Evolutionary conservation across 2,113 vertebrate genomes (phyloP).

Genomic region (Sprattus sprattus): DNA sequence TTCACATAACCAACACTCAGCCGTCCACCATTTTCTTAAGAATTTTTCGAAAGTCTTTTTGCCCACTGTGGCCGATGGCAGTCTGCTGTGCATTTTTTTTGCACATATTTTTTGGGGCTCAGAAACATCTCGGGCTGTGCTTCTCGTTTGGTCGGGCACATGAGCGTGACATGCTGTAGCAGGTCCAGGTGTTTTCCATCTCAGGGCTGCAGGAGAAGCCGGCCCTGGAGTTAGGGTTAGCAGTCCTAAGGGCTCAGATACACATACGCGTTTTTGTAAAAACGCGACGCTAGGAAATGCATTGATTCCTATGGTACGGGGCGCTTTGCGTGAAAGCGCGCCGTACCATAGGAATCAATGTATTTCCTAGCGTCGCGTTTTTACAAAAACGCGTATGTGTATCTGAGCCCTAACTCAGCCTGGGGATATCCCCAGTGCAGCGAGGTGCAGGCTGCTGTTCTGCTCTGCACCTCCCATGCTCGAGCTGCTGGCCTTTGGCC

Average conservation of each 20-base stretch:
- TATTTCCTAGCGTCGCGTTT: too few species aligned
- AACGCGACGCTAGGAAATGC: too few species aligned
- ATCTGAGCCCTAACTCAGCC: not conserved
- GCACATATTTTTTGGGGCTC: not conserved
- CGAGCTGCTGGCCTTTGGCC: not conserved
- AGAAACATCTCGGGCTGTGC: not conserved
- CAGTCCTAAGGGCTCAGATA: too few species aligned
- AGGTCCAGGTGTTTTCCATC: constrained; percentile 38
- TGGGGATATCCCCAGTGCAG: not conserved
- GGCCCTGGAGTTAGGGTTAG: not conserved
- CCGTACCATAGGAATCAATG: too few species aligned
- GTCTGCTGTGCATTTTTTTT: too few species aligned
- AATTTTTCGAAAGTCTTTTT: not conserved
- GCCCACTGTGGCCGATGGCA: too few species aligned
- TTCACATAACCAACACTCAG: not conserved
- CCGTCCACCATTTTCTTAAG: not conserved
- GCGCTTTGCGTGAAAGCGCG: too few species aligned
- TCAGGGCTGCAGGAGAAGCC: not conserved
- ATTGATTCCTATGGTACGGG: too few species aligned
- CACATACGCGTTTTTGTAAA: too few species aligned
- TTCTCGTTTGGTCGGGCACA: not conserved
- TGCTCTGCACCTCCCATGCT: not conserved
- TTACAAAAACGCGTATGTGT: too few species aligned
- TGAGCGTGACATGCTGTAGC: constrained; percentile 9
- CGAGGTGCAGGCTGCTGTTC: not conserved